phyloP scores from a whole-genome alignment of 2,888 invertebrate genomes.

The Dorcus parallelipipedus region DNA sequence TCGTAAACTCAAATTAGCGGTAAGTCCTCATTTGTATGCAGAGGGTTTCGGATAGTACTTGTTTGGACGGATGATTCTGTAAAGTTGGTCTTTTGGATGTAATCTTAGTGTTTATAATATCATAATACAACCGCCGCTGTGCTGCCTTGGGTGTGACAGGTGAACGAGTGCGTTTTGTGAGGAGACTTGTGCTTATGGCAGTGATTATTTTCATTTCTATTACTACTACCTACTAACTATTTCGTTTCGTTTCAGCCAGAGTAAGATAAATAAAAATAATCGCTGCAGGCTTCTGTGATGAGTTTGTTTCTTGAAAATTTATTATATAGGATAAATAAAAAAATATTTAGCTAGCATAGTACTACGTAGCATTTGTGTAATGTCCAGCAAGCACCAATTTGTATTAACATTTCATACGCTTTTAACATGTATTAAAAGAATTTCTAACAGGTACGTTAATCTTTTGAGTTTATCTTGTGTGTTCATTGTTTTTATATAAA shows the following conservation, averaged over 20 bases:
- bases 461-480: background rate
- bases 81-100: slow-evolving; percentile 11
- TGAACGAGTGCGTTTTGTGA: slow-evolving; percentile 29
- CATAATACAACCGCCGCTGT: slow-evolving; percentile 35
- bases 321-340: slow-evolving; percentile 27
- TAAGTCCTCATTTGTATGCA: background rate
- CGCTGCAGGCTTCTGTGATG: slow-evolving; percentile 49
- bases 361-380: slow-evolving; percentile 40
- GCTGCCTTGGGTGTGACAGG: slow-evolving; percentile 35
- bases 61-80: slow-evolving; percentile 5
- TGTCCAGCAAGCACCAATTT: slow-evolving; percentile 39
- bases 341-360: slow-evolving; percentile 36
- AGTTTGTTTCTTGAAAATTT: slow-evolving; percentile 39
- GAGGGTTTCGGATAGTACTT: background rate
- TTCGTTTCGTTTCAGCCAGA: slow-evolving; percentile 6
- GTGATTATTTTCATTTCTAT: slow-evolving; percentile 31
- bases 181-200: slow-evolving; percentile 38
- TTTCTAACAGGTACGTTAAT: slow-evolving; percentile 2
- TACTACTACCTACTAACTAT: slow-evolving; percentile 8
- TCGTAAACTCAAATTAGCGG: slow-evolving; percentile 9
- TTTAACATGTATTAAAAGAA: slow-evolving; percentile 28
- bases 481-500: background rate
- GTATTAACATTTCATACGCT: slow-evolving; percentile 42
- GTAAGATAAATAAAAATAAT: slow-evolving; percentile 18
- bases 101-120: slow-evolving; percentile 21